Evolutionary conservation across 2,113 vertebrate species (phyloP), one percentile per base, ranked within the genome.

Genomic region (Catagonus wagneri): DNA sequence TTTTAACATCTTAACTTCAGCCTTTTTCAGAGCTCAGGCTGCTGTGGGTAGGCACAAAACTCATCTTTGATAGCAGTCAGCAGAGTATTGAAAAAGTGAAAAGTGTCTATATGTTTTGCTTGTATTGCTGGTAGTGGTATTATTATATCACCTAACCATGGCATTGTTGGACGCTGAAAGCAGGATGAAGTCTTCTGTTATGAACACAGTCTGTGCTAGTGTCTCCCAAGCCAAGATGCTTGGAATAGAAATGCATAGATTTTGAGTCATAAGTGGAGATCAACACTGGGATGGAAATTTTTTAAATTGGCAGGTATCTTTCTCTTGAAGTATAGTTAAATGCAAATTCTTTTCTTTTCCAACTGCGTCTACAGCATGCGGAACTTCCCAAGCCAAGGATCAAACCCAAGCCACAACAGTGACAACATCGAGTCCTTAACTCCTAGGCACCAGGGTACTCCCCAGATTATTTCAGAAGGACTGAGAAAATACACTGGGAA

Each of bases 231-330:
- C 44, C 36, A 72, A 60, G 10, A 86, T 91, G 23, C 50, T 83
- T 87, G 34, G 19, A 86, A 79, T 14, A 80, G 32, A 83, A 87
- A 88, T 83, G 36, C 68, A 15, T 75, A 19, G 44, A 66, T 83
- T 89, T 93, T 83, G 72, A 96, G 69, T 81, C n/a, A 68, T n/a
- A 90, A 85, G 36, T 86, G 84, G 56, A 89, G 22, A 83, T 89
- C 34, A 89, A 72, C 63, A 71, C 20, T 79, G 81, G 29, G 83
- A 63, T 66, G 44, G 34, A 17, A 32, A 16, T 9, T 69, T 92
- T 89, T 87, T 52, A 16, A 90, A 39, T 34, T 81, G 22, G 23
- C 32, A 90, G n/a, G 3, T 86, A 81, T 19, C 6, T 87, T 94
- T 95, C 61, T 86, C 84, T 89, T 90, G 72, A 89, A 93, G 39